phyloP scores from a whole-genome alignment of 2,888 invertebrate genomes.

The Diadegma fenestrale region DNA sequence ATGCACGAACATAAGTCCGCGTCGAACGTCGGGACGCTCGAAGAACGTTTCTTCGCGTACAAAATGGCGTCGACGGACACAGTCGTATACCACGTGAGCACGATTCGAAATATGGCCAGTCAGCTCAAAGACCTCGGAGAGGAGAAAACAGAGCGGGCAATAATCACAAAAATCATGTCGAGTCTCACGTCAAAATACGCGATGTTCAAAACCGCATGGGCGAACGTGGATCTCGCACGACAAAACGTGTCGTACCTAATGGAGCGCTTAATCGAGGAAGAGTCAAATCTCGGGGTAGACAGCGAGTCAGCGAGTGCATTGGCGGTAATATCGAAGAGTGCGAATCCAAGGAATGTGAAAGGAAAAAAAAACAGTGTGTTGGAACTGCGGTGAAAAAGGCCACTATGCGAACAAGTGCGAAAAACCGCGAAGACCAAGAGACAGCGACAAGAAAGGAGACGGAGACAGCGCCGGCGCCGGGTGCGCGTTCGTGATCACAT shows the following conservation, averaged over 20 bases:
- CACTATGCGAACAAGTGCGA: constrained; percentile 58
- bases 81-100: constrained; percentile 73
- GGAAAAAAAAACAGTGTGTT: constrained; percentile 45
- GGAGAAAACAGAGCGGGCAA: constrained; percentile 35
- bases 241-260: constrained; percentile 45
- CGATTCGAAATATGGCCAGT: constrained; percentile 72
- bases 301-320: constrained; percentile 47
- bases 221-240: constrained; percentile 30
- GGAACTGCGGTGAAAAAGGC: constrained; percentile 41
- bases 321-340: constrained; percentile 29
- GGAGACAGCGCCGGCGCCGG: not conserved
- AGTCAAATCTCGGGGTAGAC: constrained; percentile 35
- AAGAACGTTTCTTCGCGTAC: constrained; percentile 43
- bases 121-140: constrained; percentile 54
- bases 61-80: constrained; percentile 66
- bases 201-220: constrained; percentile 57
- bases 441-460: not conserved
- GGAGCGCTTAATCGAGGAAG: constrained; percentile 61
- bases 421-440: constrained; percentile 5
- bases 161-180: constrained; percentile 58
- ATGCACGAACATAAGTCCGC: constrained; percentile 72
- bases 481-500: constrained; percentile 37
- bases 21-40: constrained; percentile 50
- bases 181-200: constrained; percentile 45
- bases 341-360: constrained; percentile 16